Evolutionary conservation across 1,140 invertebrate species (phyloP), one percentile per base, ranked within the genome.

Genomic region (Berghia stephanieae): DNA sequence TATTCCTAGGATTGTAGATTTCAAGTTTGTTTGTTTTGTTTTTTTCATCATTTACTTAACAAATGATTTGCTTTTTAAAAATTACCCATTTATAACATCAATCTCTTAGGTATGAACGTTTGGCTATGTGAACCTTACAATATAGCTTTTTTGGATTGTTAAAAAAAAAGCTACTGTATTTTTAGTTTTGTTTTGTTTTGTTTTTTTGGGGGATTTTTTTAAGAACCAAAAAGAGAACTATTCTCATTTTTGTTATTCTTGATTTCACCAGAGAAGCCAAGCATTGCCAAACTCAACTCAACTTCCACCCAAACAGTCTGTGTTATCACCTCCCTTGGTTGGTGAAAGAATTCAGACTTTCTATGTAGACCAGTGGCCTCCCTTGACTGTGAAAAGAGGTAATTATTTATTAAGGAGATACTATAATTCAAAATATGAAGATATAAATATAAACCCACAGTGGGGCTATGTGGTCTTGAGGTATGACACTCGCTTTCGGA

Each of bases 341-440:
- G 75, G 77, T 5, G 78, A 83, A 52, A 38, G 79, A 55, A 77
- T 82, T 6, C 79, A 81, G 24, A 81, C 81, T 31, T 79, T 81
- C 36, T 84, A 82, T 70, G 79, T 84, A 31, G 83, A 84, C 16
- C 78, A 75, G 34, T 84, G 81, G 83, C 79, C 80, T 21, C 75
- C 78, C 36, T 46, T 80, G 36, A 72, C 72, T 27, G 79, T 81
- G 40, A 80, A 79, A 43, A 60, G 52, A 76, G 82, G 82, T 81
- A 44, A n/a, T 67, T 34, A 44, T n/a, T n/a, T n/a, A n/a, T n/a
- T n/a, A n/a, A n/a, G n/a, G n/a, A n/a, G n/a, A n/a, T n/a, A n/a
- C n/a, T n/a, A n/a, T n/a, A n/a, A n/a, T n/a, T n/a, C n/a, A n/a
- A n/a, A n/a, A n/a, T n/a, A n/a, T n/a, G n/a, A n/a, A n/a, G n/a